Conservation (phyloP, 2,888 invertebrate species). For the Drosophila algonquin region DNA sequence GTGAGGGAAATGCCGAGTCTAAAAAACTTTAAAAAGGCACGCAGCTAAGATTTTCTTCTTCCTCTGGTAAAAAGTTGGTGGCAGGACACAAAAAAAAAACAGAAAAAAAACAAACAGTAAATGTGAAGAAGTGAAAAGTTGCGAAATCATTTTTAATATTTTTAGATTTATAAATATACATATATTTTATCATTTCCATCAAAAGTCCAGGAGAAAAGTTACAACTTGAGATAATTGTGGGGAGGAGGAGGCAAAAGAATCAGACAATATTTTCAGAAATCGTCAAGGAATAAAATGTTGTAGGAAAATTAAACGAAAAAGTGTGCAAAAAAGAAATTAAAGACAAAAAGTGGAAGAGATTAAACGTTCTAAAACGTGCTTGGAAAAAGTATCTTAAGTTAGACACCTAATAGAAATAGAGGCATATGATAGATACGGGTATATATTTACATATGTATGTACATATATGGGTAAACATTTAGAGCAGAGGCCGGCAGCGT, state of each 20-base stretch:
- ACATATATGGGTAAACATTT: too few relatives aligned
- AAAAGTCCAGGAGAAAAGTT: constrained; percentile 42
- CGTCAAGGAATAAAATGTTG: not conserved
- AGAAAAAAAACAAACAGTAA: constrained; percentile 15
- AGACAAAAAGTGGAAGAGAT: too few relatives aligned
- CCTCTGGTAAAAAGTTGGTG: constrained; percentile 42
- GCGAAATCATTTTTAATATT: constrained; percentile 48
- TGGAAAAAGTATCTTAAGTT: not conserved
- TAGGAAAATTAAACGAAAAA: constrained; percentile 1
- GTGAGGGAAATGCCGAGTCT: constrained; percentile 20
- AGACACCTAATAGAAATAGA: not conserved
- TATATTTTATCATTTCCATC: constrained; percentile 28
- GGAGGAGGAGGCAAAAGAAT: constrained; percentile 2
- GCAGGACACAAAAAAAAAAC: constrained; percentile 14
- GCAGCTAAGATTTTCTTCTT: constrained; percentile 30
- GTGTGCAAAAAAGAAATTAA: not conserved
- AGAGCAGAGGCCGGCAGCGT: too few relatives aligned
- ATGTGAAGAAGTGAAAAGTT: constrained; percentile 50
- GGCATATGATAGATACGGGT: not conserved
- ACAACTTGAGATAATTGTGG: constrained; percentile 17
- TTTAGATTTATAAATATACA: constrained; percentile 18
- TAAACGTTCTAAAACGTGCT: too few relatives aligned
- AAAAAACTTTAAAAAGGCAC: constrained; percentile 58
- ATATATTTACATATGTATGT: not conserved
- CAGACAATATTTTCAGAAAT: not conserved